These are phyloP conservation scores for Troides aeacus DNA, from an alignment of 2,888 invertebrate species.

Conservation along the genomic window DNA sequence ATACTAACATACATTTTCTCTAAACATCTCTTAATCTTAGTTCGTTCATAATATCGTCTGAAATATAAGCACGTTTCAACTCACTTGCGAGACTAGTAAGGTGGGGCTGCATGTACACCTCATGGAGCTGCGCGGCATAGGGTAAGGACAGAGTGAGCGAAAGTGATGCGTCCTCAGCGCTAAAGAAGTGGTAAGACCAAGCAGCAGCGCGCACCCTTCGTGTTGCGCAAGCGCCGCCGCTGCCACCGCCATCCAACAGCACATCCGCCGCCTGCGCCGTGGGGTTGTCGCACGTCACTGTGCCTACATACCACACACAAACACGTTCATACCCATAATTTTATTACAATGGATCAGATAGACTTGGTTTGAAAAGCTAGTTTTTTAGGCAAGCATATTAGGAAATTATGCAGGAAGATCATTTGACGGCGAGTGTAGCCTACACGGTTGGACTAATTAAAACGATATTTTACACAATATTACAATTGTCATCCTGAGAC, in stretches of 20 bases:
- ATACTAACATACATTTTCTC: no score
- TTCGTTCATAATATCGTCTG: no score
- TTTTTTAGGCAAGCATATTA: no score
- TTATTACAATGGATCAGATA: no score
- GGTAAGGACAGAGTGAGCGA: constrained; percentile 93
- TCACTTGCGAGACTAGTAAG: constrained; percentile 88
- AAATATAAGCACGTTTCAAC: constrained; percentile 39
- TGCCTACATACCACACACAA: constrained; percentile 59
- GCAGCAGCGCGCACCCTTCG: constrained; percentile 92
- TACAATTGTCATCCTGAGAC: no score
- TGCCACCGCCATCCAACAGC: constrained; percentile 86
- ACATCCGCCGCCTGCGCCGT: constrained; percentile 95
- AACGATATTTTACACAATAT: no score
- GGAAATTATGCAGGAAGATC: no score
- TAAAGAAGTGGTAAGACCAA: constrained; percentile 98
- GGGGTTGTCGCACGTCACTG: constrained; percentile 88
- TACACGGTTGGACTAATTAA: no score
- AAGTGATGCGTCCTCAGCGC: constrained; percentile 90
- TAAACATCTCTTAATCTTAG: no score
- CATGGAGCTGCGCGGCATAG: constrained; percentile 91
- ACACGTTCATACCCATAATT: not conserved
- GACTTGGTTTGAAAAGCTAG: no score
- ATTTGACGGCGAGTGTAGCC: no score
- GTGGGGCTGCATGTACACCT: constrained; percentile 93
- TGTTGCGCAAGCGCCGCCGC: constrained; percentile 86